Evolutionary conservation across 2,797 vertebrate genomes (phyloP), one percentile per base, ranked within the genome.

Genomic region (Megalops cyprinoides): DNA sequence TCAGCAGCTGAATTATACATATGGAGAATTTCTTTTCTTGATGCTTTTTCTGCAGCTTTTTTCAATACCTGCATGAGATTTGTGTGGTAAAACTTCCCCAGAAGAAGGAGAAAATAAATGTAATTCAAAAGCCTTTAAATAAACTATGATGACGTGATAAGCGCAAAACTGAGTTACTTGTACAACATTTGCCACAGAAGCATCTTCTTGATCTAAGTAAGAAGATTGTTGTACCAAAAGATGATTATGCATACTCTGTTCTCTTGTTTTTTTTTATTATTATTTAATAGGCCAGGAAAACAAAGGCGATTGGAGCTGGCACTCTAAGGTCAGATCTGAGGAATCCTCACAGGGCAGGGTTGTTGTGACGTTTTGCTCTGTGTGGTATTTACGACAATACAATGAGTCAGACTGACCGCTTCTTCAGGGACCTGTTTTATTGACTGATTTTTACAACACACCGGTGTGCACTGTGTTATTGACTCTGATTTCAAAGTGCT

Each of bases 211-310:
- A 71, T 82, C 75, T 75, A 44, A 65, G 51, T 14, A 25, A 71
- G 51, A 82, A 71, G 51, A 71, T 15, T 42, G 49, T 55, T 37
- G 9, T 51, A 31, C 67, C 51, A 71, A 65, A 51, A 49, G 75
- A 71, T 25, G 76, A 25, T 82, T 53, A 48, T 49, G 75, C 75
- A 48, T 76, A 65, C 39, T 15, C 75, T 76, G 60, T 78, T 77
- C 75, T 78, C 75, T 78, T 71, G 51, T 78, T 73, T n/a, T 77
- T 82, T 39, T 73, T n/a, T 77, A 82, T 39, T 62, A 81, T 82
- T 78, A 82, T 78, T 82, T 77, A 82, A 82, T 77, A 78, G 80
- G 62, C 58, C 49, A 77, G 48, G 76, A 28, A 75, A 78, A 65
- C 75, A 73, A 71, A 78, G 76, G 44, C 62, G 44, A 73, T 71